A percentile compares a stretch with the other conserved stretches of the same genome.
phyloP scores from a whole-genome alignment of 2,888 invertebrate species.

The Eucera pruinosa region DNA sequence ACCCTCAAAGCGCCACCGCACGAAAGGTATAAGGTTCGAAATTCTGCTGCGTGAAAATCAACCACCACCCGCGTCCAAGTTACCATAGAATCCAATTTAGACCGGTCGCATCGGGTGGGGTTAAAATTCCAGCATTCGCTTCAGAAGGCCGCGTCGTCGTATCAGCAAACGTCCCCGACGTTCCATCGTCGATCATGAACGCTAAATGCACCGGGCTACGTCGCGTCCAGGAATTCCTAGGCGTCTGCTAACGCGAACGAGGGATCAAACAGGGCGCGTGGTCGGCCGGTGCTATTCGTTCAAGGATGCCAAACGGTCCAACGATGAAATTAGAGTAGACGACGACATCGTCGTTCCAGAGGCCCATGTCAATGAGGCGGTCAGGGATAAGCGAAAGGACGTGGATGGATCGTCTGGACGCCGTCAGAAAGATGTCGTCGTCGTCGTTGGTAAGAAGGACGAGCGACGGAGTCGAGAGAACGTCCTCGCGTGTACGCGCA shows the following conservation, averaged over 20 bases:
- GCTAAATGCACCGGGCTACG: slow-evolving; percentile 56
- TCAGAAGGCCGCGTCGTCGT: slow-evolving; percentile 1
- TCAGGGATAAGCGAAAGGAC: slow-evolving; percentile 24
- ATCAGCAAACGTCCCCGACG: slow-evolving; percentile 31
- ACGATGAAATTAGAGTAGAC: slow-evolving; percentile 69
- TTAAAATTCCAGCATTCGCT: slow-evolving; percentile 23
- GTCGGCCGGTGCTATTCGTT: slow-evolving; percentile 44
- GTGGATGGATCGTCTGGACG: slow-evolving; percentile 33
- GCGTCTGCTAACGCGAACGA: slow-evolving; percentile 64
- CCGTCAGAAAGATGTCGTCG: slow-evolving; percentile 25
- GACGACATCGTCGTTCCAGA: slow-evolving; percentile 48
- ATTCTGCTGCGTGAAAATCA: too few species aligned
- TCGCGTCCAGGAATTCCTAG: slow-evolving; percentile 60
- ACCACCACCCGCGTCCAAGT: too few species aligned
- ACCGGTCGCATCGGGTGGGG: neutral
- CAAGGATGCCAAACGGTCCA: slow-evolving; percentile 69
- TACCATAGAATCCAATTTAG: slow-evolving; percentile 27
- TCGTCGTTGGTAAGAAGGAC: slow-evolving; percentile 39
- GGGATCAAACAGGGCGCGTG: slow-evolving; percentile 58
- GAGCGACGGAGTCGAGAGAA: slow-evolving; percentile 38
- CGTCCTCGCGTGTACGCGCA: slow-evolving; percentile 71
- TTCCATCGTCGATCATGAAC: slow-evolving; percentile 62
- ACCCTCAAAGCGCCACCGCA: too few species aligned
- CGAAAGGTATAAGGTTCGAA: too few species aligned
- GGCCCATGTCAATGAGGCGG: slow-evolving; percentile 34